A percentile compares a stretch with the other conserved stretches of the same genome.
phyloP scores from a whole-genome alignment of 2,113 vertebrate species.

The Tympanuchus pallidicinctus region DNA sequence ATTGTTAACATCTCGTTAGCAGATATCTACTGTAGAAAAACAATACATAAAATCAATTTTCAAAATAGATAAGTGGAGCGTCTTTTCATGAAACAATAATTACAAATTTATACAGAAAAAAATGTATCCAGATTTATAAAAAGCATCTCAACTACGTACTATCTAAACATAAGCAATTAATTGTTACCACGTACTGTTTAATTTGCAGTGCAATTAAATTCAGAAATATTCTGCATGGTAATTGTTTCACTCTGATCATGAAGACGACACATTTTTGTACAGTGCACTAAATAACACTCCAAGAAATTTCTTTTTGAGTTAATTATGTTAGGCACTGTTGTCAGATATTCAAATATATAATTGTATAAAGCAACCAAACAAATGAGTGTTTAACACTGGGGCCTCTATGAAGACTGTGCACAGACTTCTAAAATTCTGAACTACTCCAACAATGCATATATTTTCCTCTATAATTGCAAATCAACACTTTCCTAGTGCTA shows the following conservation, averaged over 20 bases:
- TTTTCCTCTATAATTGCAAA: neutral
- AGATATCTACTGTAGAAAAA: neutral
- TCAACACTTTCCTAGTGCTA: neutral
- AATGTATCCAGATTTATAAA: neutral
- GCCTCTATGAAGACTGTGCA: neutral
- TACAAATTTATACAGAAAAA: neutral
- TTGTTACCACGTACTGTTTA: neutral
- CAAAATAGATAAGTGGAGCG: neutral
- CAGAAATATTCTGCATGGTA: neutral
- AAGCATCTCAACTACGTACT: neutral
- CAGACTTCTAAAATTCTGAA: neutral
- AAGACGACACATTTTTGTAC: neutral
- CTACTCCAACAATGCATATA: neutral
- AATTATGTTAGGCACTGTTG: neutral
- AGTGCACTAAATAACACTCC: neutral
- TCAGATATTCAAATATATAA: neutral
- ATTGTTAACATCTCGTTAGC: neutral
- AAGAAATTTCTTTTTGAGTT: neutral
- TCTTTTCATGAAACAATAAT: neutral
- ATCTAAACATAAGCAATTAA: neutral
- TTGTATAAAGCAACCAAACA: neutral
- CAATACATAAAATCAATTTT: neutral
- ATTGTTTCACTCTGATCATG: neutral
- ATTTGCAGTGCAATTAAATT: neutral
- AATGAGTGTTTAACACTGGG: neutral